A percentile compares a stretch with the other conserved stretches of the same genome.
These are phyloP conservation scores for Gila orcuttii DNA, from an alignment of 2,113 vertebrate genomes.

Conservation along the genomic window DNA sequence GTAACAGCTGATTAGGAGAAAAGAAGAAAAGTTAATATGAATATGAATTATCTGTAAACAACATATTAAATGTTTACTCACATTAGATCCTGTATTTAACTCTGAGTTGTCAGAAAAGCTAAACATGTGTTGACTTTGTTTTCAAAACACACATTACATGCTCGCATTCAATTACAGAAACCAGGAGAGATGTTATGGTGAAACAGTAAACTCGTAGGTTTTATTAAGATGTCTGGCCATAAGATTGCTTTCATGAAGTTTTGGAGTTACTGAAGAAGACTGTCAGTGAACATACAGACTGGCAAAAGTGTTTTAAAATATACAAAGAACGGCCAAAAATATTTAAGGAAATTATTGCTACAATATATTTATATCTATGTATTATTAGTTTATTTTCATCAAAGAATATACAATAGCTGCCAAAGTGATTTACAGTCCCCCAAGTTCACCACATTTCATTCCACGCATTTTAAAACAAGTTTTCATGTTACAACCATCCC, in stretches of 20 bases:
- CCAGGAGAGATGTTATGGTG: not conserved
- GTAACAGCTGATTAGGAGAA: conserved; percentile 40
- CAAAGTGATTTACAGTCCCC: not conserved
- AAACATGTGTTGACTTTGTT: not conserved
- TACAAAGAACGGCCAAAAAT: not conserved
- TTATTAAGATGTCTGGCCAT: conserved; percentile 2
- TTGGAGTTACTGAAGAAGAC: not conserved
- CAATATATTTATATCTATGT: too few species aligned
- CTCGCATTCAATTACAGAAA: not conserved
- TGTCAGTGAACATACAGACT: not conserved
- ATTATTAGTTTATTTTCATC: too few species aligned
- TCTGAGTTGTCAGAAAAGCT: not conserved
- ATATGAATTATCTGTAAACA: not conserved
- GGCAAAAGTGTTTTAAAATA: not conserved
- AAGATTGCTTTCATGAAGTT: not conserved
- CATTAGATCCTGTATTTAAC: not conserved
- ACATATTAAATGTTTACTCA: not conserved
- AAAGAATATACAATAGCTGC: not conserved
- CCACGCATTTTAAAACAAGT: not conserved
- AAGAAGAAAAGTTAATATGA: conserved; percentile 21
- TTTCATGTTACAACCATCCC: not conserved
- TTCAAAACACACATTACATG: conserved; percentile 1
- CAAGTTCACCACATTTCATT: not conserved
- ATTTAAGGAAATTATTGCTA: not conserved
- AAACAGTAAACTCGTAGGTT: not conserved